Conservation (phyloP, 2,888 invertebrate species). For the Drosophila infuscata region DNA sequence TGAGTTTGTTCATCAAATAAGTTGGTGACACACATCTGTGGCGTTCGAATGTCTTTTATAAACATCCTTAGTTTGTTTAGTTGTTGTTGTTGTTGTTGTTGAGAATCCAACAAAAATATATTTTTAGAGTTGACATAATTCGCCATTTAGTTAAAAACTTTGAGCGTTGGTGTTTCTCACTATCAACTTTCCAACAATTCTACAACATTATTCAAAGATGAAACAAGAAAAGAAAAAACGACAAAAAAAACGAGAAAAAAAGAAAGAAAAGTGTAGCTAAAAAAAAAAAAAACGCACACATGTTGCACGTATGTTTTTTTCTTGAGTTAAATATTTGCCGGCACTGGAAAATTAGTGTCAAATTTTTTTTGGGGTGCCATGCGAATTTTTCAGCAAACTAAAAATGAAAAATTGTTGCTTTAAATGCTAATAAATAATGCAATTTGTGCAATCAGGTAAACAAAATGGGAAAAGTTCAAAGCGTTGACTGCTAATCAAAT, state of each 20-base stretch:
- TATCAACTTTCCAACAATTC: conserved; percentile 25
- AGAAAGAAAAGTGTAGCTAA: conserved; percentile 8
- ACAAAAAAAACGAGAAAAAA: conserved; percentile 9
- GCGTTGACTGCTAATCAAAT: conserved; percentile 26
- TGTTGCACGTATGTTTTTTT: conserved; percentile 73
- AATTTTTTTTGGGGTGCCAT: conserved; percentile 25
- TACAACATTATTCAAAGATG: conserved; percentile 36
- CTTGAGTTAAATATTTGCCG: conserved; percentile 37
- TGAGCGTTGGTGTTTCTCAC: conserved; percentile 43
- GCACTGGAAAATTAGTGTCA: conserved; percentile 66
- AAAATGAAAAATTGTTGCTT: conserved; percentile 28
- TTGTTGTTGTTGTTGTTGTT: conserved; percentile 10
- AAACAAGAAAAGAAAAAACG: conserved; percentile 34
- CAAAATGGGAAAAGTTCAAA: conserved; percentile 68
- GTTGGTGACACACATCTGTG: conserved; percentile 39
- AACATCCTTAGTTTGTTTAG: conserved; percentile 65
- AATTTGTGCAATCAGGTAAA: conserved; percentile 33
- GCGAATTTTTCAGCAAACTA: conserved; percentile 19
- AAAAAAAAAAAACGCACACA: conserved; percentile 55
- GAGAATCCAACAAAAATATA: conserved; percentile 30
- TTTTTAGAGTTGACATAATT: conserved; percentile 80
- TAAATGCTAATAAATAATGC: conserved; percentile 43
- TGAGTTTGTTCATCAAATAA: conserved; percentile 3
- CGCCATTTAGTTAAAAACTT: conserved; percentile 58
- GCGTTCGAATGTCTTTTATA: conserved; percentile 45